Percentiles rank a stretch among this genome's conserved stretches.
Conservation (phyloP, 2,797 vertebrate genomes). For the Coreius guichenoti region DNA sequence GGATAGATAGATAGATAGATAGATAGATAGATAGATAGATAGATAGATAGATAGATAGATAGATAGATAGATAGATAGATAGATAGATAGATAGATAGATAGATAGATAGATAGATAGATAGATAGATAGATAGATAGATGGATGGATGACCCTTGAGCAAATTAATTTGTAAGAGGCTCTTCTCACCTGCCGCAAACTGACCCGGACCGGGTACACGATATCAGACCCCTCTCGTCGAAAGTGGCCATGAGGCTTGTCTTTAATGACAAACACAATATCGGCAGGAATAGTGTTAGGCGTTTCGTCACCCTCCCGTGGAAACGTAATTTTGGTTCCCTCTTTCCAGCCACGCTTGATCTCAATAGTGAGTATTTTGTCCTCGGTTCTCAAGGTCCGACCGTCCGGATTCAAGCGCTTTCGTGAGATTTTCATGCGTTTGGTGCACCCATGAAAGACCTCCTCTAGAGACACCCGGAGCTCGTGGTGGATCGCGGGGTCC, state of each 20-base stretch:
- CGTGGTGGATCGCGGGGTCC: slow-evolving; percentile 95
- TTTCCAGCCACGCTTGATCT: slow-evolving; percentile 98
- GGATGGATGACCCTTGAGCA: neutral
- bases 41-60: neutral
- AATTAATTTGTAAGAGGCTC: neutral
- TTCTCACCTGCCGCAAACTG: slow-evolving; percentile 92
- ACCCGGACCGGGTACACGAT: slow-evolving; percentile 93
- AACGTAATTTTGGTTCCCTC: slow-evolving; percentile 99
- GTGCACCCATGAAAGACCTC: slow-evolving; percentile 96
- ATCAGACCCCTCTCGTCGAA: slow-evolving; percentile 95
- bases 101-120: neutral
- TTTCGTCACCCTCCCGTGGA: slow-evolving; percentile 95
- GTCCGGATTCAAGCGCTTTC: slow-evolving; percentile 93
- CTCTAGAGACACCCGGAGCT: slow-evolving; percentile 94
- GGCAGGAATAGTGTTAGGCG: slow-evolving; percentile 90
- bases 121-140: rapidly evolving
- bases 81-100: neutral
- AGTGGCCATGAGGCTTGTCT: slow-evolving; percentile 95
- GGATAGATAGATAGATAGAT: neutral
- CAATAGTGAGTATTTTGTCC: slow-evolving; percentile 97
- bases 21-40: neutral
- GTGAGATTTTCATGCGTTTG: slow-evolving; percentile 98
- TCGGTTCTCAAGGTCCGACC: slow-evolving; percentile 91
- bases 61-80: neutral
- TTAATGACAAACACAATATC: slow-evolving; percentile 99